Evolutionary conservation across 2,888 invertebrate species (phyloP).

Genomic region (Lypha dubia): DNA sequence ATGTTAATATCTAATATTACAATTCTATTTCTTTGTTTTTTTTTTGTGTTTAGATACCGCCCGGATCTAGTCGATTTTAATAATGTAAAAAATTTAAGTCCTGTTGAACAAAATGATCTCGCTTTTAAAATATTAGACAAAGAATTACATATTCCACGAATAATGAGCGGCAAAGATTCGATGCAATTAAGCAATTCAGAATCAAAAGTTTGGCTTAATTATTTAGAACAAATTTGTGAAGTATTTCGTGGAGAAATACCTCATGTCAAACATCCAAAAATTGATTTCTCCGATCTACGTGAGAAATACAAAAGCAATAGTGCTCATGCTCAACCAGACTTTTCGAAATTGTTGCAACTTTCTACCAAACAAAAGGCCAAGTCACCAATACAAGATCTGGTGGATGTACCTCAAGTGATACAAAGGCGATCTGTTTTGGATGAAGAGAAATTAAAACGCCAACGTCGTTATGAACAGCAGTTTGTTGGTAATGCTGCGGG

Average conservation of each 20-base stretch:
- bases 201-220: slow-evolving; percentile 86
- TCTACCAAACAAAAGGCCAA: slow-evolving; percentile 80
- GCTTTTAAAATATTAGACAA: slow-evolving; percentile 94
- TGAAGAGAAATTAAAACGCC: slow-evolving; percentile 82
- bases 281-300: slow-evolving; percentile 84
- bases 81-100: slow-evolving; percentile 86
- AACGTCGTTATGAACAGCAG: slow-evolving; percentile 79
- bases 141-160: slow-evolving; percentile 89
- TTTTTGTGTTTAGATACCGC: slow-evolving; percentile 89
- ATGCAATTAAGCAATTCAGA: slow-evolving; percentile 80
- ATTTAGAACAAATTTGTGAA: slow-evolving; percentile 94
- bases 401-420: slow-evolving; percentile 78
- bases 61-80: slow-evolving; percentile 94
- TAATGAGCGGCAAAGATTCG: slow-evolving; percentile 91
- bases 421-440: slow-evolving; percentile 81
- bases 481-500: slow-evolving; percentile 74
- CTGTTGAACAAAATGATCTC: slow-evolving; percentile 89
- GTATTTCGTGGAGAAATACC: slow-evolving; percentile 96
- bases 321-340: slow-evolving; percentile 80
- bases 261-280: slow-evolving; percentile 89
- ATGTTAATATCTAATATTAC: not conserved
- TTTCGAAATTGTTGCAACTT: slow-evolving; percentile 81
- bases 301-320: slow-evolving; percentile 81
- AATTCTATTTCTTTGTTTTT: not conserved
- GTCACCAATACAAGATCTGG: slow-evolving; percentile 82